Percentiles rank a stretch among this genome's conserved stretches.
These are phyloP conservation scores for Conomelus anceps DNA, from an alignment of 2,888 invertebrate species.

Conservation along the genomic window DNA sequence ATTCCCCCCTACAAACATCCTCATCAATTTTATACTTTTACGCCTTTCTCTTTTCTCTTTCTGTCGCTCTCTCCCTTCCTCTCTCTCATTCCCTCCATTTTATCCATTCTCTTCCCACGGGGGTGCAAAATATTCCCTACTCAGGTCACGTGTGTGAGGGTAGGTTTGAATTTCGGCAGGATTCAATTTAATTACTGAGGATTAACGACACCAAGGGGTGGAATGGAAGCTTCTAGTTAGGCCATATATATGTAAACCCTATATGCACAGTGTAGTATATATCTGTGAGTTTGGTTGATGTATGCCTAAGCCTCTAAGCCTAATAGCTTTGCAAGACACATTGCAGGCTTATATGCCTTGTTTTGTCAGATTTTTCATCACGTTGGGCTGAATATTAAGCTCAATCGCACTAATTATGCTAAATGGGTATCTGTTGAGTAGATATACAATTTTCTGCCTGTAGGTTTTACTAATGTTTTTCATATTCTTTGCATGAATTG, in stretches of 20 bases:
- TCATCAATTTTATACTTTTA: not conserved
- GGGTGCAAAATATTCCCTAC: not conserved
- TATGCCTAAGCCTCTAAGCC: not conserved
- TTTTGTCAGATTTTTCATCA: not conserved
- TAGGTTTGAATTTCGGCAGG: not conserved
- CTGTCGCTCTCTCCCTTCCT: constrained; percentile 1
- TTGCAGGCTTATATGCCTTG: not conserved
- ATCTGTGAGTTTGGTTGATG: not conserved
- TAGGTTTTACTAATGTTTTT: no score
- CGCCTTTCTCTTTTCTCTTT: constrained; percentile 10
- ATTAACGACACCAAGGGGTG: not conserved
- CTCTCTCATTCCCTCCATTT: constrained; percentile 15
- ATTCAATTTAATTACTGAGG: not conserved
- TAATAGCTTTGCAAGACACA: not conserved
- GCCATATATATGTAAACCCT: not conserved
- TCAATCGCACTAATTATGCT: no score
- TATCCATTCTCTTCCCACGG: constrained; percentile 10
- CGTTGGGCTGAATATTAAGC: no score
- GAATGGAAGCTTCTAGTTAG: not conserved
- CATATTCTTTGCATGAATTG: no score
- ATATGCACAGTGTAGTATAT: not conserved
- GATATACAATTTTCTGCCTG: no score
- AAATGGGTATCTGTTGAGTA: no score
- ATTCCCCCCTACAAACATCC: not conserved
- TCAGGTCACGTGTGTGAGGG: not conserved